These are phyloP conservation scores for Drosophila phalerata DNA, from an alignment of 2,888 invertebrate genomes.

Conservation along the genomic window DNA sequence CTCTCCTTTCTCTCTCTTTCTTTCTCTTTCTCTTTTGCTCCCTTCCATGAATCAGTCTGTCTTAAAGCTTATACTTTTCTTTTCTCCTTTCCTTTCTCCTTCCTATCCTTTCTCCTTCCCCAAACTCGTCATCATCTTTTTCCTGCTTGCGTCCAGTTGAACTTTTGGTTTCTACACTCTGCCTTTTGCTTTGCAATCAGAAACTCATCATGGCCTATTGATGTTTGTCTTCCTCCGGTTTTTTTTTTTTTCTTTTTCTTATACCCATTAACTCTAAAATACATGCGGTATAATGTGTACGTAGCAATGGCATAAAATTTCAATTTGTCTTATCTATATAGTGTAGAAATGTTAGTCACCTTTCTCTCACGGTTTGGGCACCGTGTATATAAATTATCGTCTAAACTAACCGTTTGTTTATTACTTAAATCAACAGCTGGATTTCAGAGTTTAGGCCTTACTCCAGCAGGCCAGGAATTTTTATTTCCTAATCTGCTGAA, in stretches of 20 bases:
- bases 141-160: constrained; percentile 29
- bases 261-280: background rate
- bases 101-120: background rate
- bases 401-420: too few species aligned
- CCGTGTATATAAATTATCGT: background rate
- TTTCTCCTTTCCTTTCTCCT: background rate
- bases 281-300: background rate
- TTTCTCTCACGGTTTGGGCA: background rate
- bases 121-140: constrained; percentile 6
- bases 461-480: too few species aligned
- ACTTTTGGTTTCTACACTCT: constrained; percentile 38
- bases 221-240: constrained; percentile 64
- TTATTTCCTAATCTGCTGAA: too few species aligned
- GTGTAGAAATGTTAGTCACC: background rate
- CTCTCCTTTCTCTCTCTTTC: constrained; percentile 9
- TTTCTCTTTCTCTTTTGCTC: background rate
- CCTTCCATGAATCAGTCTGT: background rate
- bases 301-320: too few species aligned
- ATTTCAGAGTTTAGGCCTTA: too few species aligned
- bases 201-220: constrained; percentile 82
- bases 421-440: too few species aligned
- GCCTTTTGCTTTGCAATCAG: constrained; percentile 77
- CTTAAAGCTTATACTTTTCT: too few species aligned
- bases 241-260: constrained; percentile 13
- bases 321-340: background rate